A percentile compares a stretch with the other conserved stretches of the same genome.
Conservation (phyloP, 2,888 invertebrate species). For the Troides aeacus region DNA sequence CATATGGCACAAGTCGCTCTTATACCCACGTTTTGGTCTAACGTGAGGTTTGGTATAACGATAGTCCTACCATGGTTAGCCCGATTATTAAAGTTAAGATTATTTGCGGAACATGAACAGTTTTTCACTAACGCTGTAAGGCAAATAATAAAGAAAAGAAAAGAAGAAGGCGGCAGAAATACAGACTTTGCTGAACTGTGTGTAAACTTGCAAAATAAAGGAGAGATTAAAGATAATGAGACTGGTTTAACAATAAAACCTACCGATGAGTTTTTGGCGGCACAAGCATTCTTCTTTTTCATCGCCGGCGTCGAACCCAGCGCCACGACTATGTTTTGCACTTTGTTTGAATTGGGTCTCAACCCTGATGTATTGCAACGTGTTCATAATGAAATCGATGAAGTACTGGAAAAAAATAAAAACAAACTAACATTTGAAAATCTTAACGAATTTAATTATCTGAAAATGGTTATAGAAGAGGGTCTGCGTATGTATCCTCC, state of each 20-base stretch:
- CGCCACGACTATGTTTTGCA: background rate
- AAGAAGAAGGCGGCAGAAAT: background rate
- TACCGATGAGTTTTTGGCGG: background rate
- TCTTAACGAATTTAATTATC: background rate
- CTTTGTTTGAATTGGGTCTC: background rate
- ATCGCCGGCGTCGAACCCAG: conserved; percentile 5
- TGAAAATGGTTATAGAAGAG: background rate
- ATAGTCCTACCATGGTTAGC: background rate
- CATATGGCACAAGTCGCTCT: background rate
- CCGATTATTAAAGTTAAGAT: background rate
- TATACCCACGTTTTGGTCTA: background rate
- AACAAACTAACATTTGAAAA: background rate
- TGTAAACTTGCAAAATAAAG: conserved; percentile 4
- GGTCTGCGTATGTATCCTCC: background rate
- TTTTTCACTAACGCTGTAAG: background rate
- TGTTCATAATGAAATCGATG: conserved; percentile 6
- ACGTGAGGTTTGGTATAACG: background rate
- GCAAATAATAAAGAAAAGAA: conserved; percentile 2
- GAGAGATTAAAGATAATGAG: background rate
- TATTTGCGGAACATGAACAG: background rate
- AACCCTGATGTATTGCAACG: background rate
- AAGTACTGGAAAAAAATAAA: background rate
- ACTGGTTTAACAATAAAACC: background rate
- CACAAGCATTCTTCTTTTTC: background rate
- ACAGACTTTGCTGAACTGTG: background rate